These are phyloP conservation scores for Hymenopus coronatus DNA, from an alignment of 2,888 invertebrate genomes.

Conservation along the genomic window DNA sequence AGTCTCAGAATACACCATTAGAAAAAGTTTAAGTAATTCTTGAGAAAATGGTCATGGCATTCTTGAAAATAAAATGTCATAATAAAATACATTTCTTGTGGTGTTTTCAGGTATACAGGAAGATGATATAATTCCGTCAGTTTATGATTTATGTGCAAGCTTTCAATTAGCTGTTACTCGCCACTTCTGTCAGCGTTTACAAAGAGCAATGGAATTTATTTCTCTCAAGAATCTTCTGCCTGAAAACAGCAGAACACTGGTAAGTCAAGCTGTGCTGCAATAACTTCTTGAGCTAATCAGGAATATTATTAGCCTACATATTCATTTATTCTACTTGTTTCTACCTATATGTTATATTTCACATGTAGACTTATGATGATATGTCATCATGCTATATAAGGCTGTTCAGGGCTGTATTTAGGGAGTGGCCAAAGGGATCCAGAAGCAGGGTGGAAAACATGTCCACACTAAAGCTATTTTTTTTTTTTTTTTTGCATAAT, in stretches of 20 bases:
- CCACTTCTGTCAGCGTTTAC: conserved; percentile 78
- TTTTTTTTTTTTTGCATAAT: no score
- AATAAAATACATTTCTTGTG: not conserved
- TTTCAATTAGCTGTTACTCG: conserved; percentile 70
- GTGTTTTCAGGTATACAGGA: conserved; percentile 52
- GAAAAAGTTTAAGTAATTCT: no score
- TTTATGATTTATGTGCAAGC: conserved; percentile 81
- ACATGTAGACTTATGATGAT: no score
- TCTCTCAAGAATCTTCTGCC: conserved; percentile 61
- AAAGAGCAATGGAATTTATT: conserved; percentile 78
- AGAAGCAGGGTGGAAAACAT: no score
- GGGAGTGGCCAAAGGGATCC: no score
- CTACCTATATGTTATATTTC: no score
- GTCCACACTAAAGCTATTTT: no score
- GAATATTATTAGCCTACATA: not conserved
- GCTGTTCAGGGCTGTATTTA: no score
- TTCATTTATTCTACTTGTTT: no score
- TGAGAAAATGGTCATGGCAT: no score
- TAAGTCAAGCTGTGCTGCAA: conserved; percentile 41
- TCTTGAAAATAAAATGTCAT: not conserved
- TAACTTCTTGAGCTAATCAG: not conserved
- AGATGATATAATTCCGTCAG: conserved; percentile 69
- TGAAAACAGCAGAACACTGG: conserved; percentile 56
- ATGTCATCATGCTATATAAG: no score
- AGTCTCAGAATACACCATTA: no score